Evolutionary conservation across 2,888 invertebrate species (phyloP).

Genomic region (Morpho helenor): DNA sequence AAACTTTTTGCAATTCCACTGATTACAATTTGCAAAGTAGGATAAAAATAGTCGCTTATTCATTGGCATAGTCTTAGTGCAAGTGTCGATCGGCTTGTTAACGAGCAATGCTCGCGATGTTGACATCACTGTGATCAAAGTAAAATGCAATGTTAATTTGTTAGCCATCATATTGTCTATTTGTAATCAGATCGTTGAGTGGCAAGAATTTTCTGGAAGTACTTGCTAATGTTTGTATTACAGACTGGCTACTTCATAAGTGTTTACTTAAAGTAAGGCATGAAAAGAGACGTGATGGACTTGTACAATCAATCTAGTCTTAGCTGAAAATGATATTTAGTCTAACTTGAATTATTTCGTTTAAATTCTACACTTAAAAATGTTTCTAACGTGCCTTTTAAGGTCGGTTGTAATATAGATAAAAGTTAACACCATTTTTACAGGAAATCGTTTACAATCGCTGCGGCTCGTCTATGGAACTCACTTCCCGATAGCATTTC

Average conservation of each 20-base stretch:
- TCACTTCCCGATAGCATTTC: too few relatives aligned
- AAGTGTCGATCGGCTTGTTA: conserved; percentile 64
- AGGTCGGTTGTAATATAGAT: neutral
- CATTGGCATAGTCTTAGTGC: conserved; percentile 32
- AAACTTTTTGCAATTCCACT: neutral
- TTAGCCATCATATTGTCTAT: conserved; percentile 42
- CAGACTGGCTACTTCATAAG: conserved; percentile 8
- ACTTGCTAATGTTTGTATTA: conserved; percentile 11
- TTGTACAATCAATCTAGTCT: too few relatives aligned
- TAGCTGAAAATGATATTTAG: too few relatives aligned
- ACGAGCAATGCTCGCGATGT: conserved; percentile 60
- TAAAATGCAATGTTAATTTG: conserved; percentile 33
- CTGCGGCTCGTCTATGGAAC: too few relatives aligned
- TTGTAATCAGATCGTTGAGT: conserved; percentile 44
- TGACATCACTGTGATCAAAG: conserved; percentile 71
- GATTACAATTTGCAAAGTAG: conserved; percentile 8
- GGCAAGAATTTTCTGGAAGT: conserved; percentile 18
- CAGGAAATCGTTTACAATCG: too few relatives aligned
- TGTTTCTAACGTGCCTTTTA: neutral
- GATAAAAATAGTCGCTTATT: conserved; percentile 23
- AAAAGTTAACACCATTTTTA: too few relatives aligned
- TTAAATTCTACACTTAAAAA: neutral
- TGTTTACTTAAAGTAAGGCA: neutral
- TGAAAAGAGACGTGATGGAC: too few relatives aligned
- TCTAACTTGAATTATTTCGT: too few relatives aligned